Evolutionary conservation across 2,888 invertebrate species (phyloP), one percentile per base, ranked within the genome.

Genomic region (Zygothrica quintamaculata): DNA sequence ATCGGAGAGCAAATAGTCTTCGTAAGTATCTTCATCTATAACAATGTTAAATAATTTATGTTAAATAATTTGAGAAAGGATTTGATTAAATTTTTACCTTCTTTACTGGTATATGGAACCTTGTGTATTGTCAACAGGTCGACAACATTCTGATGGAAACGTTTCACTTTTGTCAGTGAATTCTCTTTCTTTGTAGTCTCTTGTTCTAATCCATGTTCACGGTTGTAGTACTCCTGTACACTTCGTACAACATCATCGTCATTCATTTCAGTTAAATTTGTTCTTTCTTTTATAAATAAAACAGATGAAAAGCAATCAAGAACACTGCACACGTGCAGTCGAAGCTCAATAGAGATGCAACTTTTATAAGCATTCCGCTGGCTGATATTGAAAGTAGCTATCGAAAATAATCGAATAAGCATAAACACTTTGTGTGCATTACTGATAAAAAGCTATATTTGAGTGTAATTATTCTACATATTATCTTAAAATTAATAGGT

Each of bases 21-120:
- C 90, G 42, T 82, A 84, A 18, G 86, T 81, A 2, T 74, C 64
- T 8, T 84, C 78, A 25, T 84, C 80, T 80, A 15, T 0, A 42
- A 37, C 7, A 0, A 13, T 0, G 4, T 71, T 82, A 72, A 39
- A 6, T 25, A 3, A 1, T 52, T 11, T 6, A 15, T n/a, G n/a
- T n/a, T n/a, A n/a, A n/a, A n/a, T n/a, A n/a, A n/a, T 12, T 8
- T 1, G 3, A 1, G 18, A 6, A 3, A 8, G 0, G 1, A 0
- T 1, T 11, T 2, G 1, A 6, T 36, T 9, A 16, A 1, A 1
- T 11, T 18, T 34, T 79, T 76, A 90, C 91, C 89, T 64, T 90
- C 89, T 53, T 76, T 62, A 1, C 85, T 66, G 0, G 90, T 84
- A 62, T 91, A 90, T 0, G 91, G 91, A 0, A 91, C 89, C 55